Percentiles rank a stretch among this genome's conserved stretches.
These are phyloP conservation scores for Rhopilema esculentum DNA, from an alignment of 30 jellyfish, hydroid and myxozoan species.

Conservation along the genomic window DNA sequence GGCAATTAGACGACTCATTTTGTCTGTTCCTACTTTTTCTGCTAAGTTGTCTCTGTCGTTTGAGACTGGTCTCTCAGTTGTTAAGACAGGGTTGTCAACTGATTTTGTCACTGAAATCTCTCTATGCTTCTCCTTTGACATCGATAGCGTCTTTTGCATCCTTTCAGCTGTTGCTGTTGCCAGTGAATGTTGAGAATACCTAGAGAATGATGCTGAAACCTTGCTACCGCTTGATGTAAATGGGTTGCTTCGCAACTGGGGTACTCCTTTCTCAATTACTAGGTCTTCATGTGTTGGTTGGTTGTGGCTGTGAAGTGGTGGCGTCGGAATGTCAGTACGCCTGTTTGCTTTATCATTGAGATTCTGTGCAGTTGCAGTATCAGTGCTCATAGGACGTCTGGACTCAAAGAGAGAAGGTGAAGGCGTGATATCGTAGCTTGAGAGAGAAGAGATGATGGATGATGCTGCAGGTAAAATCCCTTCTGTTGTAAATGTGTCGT, in stretches of 20 bases:
- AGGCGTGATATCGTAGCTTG: not conserved
- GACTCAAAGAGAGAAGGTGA: not conserved
- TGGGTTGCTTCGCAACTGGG: not conserved
- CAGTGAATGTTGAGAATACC: not conserved
- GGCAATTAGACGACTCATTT: constrained; percentile 33
- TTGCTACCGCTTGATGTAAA: not conserved
- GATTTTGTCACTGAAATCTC: not conserved
- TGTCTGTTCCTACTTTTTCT: not conserved
- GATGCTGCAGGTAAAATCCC: not conserved
- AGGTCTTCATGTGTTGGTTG: not conserved
- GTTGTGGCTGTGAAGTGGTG: not conserved
- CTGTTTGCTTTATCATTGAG: not conserved
- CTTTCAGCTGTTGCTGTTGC: not conserved
- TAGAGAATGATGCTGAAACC: not conserved
- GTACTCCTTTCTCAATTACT: not conserved
- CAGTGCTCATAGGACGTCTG: not conserved
- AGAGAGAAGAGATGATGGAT: not conserved
- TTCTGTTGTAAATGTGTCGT: not conserved
- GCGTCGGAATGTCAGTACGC: not conserved
- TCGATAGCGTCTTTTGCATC: not conserved
- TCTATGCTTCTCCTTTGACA: not conserved
- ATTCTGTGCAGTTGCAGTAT: not conserved
- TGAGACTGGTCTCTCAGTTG: not conserved
- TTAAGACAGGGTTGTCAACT: not conserved
- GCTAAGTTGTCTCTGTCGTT: not conserved